Evolutionary conservation across 2,797 vertebrate species (phyloP).

Genomic region (Phylloscopus collybita): DNA sequence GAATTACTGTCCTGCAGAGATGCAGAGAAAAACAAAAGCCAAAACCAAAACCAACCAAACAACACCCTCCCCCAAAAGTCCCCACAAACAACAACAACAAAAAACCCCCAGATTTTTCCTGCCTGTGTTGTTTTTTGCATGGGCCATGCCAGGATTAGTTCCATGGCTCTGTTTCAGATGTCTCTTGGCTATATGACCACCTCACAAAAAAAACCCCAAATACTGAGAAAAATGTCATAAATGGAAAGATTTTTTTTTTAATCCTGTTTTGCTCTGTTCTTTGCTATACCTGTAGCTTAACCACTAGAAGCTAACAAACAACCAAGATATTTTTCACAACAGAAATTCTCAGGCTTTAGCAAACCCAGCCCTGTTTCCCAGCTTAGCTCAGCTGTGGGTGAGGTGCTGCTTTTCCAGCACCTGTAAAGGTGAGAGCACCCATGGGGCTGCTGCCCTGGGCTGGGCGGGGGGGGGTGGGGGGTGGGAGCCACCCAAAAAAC

Average conservation of each 20-base stretch:
- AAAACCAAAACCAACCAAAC: no score
- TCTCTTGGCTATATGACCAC: background rate
- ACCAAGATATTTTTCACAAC: background rate
- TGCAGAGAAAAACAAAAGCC: no score
- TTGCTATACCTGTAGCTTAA: background rate
- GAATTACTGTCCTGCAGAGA: background rate
- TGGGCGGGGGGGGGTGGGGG: background rate
- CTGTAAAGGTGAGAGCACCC: rapidly evolving
- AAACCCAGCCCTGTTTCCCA: background rate
- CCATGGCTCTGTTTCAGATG: background rate
- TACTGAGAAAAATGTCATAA: background rate
- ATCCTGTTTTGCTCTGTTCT: background rate
- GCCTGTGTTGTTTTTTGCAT: background rate
- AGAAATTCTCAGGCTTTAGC: background rate
- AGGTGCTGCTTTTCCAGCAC: background rate
- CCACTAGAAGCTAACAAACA: background rate
- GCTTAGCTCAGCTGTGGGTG: background rate
- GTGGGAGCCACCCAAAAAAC: background rate
- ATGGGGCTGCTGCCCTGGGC: background rate
- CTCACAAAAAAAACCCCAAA: rapidly evolving
- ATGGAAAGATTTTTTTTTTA: rapidly evolving
- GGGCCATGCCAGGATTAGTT: background rate
- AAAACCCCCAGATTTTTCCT: background rate
- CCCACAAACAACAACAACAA: rapidly evolving
- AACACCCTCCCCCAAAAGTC: no score